Evolutionary conservation across 92 coral and sea anemone genomes (phyloP), one percentile per base, ranked within the genome.

Genomic region (Meandrina meandrites): DNA sequence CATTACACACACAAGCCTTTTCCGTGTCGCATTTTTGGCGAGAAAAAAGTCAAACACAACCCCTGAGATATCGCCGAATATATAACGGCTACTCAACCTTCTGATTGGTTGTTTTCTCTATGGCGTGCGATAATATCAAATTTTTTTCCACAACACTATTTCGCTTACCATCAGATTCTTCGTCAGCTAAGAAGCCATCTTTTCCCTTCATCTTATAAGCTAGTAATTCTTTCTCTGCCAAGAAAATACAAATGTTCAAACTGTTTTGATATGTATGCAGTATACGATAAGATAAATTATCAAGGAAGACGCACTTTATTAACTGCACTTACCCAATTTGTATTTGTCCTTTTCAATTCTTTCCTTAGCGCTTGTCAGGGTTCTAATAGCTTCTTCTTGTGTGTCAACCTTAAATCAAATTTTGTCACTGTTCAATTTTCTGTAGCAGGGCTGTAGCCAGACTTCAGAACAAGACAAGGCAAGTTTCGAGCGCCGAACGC

Each of bases 351-450:
- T 91, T 48, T 88, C 93, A 13, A 94, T n/a, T 75, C 89, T 85
- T 75, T 93, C 94, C 31, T 93, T 91, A 24, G 94, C 94, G 51
- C 88, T 79, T 3, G 96, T 93, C 53, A 94, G 70, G 7, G 90
- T 90, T 78, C 85, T 91, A 54, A 94, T 94, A 36, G 93, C 94
- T 45, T 94, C 96, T 24, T 94, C 98, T 77, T 93, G 98, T 2
- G 94, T 87, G 82, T 93, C 98, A 19, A 94, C 98, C 98, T 94
- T 64, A 2, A 60, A 57, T 28, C 7, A 27, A 45, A 10, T 6
- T 4, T 5, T 12, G 8, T 45, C 5, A 45, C 48, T 51, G 57
- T 51, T 51, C 13, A 51, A 51, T 12, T 51, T 45, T n/a, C n/a
- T n/a, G n/a, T n/a, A n/a, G n/a, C n/a, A n/a, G n/a, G n/a, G n/a